Percentiles rank a stretch among this genome's conserved stretches.
Conservation (phyloP, 2,797 vertebrate genomes). For the Hydrophis major region DNA sequence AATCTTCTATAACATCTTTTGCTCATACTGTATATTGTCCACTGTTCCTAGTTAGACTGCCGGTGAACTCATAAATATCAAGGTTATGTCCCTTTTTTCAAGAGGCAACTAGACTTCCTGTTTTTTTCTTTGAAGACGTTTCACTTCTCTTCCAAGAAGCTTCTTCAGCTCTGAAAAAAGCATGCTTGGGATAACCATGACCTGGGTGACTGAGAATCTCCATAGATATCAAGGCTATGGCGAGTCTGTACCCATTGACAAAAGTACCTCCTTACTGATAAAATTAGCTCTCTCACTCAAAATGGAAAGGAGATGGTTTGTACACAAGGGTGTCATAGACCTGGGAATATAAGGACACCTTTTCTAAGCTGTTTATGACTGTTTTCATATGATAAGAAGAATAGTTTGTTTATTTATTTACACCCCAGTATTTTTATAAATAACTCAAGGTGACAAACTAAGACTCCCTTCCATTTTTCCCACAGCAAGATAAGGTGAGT, state of each 20-base stretch:
- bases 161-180: too few species aligned
- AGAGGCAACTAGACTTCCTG: too few species aligned
- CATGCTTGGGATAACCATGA: too few species aligned
- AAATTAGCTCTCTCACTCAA: background rate
- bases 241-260: background rate
- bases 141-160: too few species aligned
- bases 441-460: background rate
- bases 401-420: background rate
- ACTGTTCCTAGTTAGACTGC: background rate
- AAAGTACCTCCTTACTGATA: background rate
- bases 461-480: background rate
- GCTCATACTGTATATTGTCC: background rate
- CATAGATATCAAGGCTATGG: background rate
- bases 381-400: background rate
- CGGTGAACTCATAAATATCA: background rate
- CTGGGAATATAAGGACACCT: background rate
- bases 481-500: background rate
- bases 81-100: too few species aligned
- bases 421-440: background rate
- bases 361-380: background rate
- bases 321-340: background rate
- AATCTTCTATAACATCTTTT: background rate
- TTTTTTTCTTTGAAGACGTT: too few species aligned
- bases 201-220: too few species aligned
- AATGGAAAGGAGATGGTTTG: background rate